Percentiles rank a stretch among this genome's conserved stretches.
Evolutionary conservation across 2,113 vertebrate species (phyloP).

Genomic region (Stercorarius parasiticus): DNA sequence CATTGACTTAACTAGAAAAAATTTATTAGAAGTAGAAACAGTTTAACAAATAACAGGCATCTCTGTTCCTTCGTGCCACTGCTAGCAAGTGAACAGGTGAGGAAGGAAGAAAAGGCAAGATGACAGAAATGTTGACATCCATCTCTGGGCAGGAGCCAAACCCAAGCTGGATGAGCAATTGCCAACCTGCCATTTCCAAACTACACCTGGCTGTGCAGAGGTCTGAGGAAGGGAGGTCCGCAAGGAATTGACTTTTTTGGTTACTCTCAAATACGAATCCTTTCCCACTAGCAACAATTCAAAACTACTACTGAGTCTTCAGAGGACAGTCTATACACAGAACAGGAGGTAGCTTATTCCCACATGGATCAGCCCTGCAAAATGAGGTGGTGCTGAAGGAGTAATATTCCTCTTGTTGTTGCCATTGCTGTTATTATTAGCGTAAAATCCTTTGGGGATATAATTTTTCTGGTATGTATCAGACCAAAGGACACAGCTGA

Average conservation of each 20-base stretch:
- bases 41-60: background rate
- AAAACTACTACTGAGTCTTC: background rate
- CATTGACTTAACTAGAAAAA: background rate
- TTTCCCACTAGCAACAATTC: background rate
- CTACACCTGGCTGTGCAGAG: background rate
- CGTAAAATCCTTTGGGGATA: background rate
- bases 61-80: rapidly evolving
- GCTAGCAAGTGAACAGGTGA: background rate
- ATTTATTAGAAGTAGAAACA: background rate
- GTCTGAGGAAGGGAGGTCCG: background rate
- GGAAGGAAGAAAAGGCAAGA: background rate
- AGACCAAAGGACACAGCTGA: background rate
- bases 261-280: background rate
- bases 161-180: background rate
- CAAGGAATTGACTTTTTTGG: background rate
- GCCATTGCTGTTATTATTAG: background rate
- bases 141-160: background rate
- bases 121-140: background rate
- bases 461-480: background rate
- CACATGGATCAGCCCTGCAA: background rate
- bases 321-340: background rate
- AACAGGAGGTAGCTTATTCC: background rate
- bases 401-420: background rate
- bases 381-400: background rate
- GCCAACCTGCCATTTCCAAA: background rate